phyloP scores from a whole-genome alignment of 2,797 vertebrate species.

The Ceryle rudis region DNA sequence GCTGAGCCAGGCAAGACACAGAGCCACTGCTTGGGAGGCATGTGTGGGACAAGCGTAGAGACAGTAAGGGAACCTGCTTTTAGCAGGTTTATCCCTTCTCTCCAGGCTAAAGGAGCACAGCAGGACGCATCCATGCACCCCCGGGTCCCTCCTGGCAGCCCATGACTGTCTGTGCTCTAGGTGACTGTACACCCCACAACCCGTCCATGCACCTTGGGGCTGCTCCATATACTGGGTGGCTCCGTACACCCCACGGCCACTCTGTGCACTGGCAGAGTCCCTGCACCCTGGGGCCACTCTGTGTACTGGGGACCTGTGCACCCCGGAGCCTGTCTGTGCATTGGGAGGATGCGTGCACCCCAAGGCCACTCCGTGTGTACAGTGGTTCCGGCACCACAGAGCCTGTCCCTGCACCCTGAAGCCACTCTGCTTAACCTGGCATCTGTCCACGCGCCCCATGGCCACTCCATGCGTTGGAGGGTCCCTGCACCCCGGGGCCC shows the following conservation, averaged over 20 bases:
- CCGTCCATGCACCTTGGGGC: rapidly evolving
- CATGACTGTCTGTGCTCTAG: rapidly evolving
- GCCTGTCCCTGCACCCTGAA: neutral
- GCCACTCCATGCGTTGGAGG: neutral
- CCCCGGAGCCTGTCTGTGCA: neutral
- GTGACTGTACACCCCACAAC: too few species aligned
- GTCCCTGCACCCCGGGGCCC: rapidly evolving
- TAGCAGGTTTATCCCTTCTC: neutral
- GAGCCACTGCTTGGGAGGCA: rapidly evolving
- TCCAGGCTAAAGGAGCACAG: neutral
- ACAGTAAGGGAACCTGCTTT: neutral
- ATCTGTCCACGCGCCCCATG: neutral
- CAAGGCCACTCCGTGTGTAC: rapidly evolving
- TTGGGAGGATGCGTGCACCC: neutral
- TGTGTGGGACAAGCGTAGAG: rapidly evolving
- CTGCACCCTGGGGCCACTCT: too few species aligned
- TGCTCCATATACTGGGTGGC: neutral
- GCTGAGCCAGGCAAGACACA: rapidly evolving
- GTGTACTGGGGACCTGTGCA: neutral
- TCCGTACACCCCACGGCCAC: neutral
- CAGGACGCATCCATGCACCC: rapidly evolving
- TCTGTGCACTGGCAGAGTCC: neutral
- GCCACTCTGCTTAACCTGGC: neutral
- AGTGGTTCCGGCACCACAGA: too few species aligned
- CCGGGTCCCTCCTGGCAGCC: neutral